Base-by-base conservation (phyloP, 2,113 vertebrate species). In the Sphaerodactylus townsendi region DNA sequence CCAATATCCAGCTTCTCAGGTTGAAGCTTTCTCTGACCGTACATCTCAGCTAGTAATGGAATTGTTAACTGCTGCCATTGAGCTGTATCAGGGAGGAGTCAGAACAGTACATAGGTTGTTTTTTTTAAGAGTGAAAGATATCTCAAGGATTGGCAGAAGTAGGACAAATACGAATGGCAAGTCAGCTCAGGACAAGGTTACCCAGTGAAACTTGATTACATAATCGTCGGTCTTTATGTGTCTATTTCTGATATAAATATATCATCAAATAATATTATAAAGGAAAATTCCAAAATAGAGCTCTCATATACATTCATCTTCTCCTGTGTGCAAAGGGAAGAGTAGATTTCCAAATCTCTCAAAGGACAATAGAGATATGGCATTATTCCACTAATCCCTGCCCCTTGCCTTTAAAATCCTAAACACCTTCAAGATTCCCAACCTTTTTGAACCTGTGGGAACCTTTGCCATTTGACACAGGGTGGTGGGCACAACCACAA, bases 161-260 rank as follows among this genome's bases (percentile, higher is more conserved):
- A 44, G 25, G 25, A 44, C 37, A 19, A 21, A 65, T 59, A 74
- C 19, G 28, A 65, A 37, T 48, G 44, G 28, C 66, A 48, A 64
- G 3, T n/a, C 71, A 65, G 56, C n/a, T 66, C 44, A 75, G 71
- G 65, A 65, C 39, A 75, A 62, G 53, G 53, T 72, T 70, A 82
- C 62, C 30, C 69, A 25, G 73, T 73, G 73, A 82, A 74, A 53
- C 70, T 64, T 19, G 56, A 39, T 83, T 74, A 65, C 59, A 11
- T 37, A 65, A 83, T 14, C 4, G 30, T 48, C 23, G 35, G 21
- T 74, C 59, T 62, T 83, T 75, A 75, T 74, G 10, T 59, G 21
- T 37, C 81, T 83, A 75, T 37, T 10, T 65, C 56, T 48, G 11
- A 28, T 82, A 64, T 35, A 82, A 82, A 74, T 65, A 82, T 48